Percentiles rank a stretch among this genome's conserved stretches.
Evolutionary conservation across 1,140 invertebrate species (phyloP).

Genomic region (Drosophila busckii): DNA sequence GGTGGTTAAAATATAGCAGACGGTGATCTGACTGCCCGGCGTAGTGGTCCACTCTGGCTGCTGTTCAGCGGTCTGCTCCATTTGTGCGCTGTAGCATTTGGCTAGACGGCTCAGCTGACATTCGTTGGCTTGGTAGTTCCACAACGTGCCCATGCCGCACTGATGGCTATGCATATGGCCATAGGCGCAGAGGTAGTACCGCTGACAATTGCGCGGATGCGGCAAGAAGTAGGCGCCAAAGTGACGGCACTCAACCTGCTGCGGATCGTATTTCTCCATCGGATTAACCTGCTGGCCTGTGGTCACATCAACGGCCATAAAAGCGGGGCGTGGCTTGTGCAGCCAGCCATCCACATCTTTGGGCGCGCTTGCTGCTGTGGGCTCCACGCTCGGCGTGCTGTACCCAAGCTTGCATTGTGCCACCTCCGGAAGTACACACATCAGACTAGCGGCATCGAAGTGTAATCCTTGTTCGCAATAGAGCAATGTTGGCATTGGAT

Average conservation of each 20-base stretch:
- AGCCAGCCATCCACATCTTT: constrained; percentile 33
- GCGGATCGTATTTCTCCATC: constrained; percentile 60
- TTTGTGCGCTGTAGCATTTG: constrained; percentile 33
- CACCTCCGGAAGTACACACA: constrained; percentile 47
- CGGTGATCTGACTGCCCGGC: constrained; percentile 37
- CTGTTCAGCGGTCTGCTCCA: too few relatives aligned
- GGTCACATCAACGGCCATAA: constrained; percentile 53
- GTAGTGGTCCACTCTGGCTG: too few relatives aligned
- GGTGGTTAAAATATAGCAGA: constrained; percentile 50
- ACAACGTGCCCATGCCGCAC: constrained; percentile 54
- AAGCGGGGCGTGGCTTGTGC: constrained; percentile 40
- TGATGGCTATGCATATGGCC: constrained; percentile 60
- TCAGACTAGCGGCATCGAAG: constrained; percentile 27
- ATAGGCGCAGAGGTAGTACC: constrained; percentile 69
- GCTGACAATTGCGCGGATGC: constrained; percentile 57
- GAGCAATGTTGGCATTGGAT: constrained; percentile 24
- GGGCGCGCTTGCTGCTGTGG: neutral
- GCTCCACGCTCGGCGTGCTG: neutral
- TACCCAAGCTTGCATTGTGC: constrained; percentile 47
- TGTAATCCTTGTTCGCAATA: constrained; percentile 48
- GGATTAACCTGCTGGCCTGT: constrained; percentile 50
- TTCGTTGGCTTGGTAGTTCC: constrained; percentile 54
- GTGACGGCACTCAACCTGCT: constrained; percentile 57
- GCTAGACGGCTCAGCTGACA: constrained; percentile 44
- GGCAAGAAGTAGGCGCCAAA: constrained; percentile 70